These are phyloP conservation scores for Entomobrya proxima DNA, from an alignment of 2,888 invertebrate species.

Conservation along the genomic window DNA sequence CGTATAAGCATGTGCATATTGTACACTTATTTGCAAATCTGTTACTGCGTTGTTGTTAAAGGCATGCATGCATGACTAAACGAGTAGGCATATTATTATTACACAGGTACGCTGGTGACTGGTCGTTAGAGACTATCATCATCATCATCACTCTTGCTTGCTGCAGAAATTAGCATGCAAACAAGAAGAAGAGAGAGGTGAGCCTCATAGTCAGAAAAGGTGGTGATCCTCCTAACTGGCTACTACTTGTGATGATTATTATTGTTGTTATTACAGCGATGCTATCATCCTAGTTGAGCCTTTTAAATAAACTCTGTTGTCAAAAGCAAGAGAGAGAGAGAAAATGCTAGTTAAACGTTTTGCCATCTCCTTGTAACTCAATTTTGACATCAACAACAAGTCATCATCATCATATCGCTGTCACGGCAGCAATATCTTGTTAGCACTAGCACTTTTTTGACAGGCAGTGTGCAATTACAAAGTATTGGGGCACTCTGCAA, in stretches of 20 bases:
- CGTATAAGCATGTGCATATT: neutral
- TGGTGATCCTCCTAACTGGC: slow-evolving; percentile 5
- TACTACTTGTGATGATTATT: slow-evolving; percentile 22
- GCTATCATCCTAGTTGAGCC: neutral
- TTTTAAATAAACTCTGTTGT: neutral
- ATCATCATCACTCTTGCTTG: neutral
- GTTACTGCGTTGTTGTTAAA: neutral
- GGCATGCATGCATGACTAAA: neutral
- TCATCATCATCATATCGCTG: slow-evolving; percentile 4
- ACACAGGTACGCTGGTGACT: too few species aligned
- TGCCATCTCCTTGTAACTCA: slow-evolving; percentile 3
- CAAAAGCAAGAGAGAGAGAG: neutral
- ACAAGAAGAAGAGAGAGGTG: slow-evolving; percentile 3
- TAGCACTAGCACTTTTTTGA: neutral
- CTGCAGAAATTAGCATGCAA: slow-evolving; percentile 38
- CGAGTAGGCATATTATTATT: neutral
- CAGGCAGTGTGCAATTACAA: neutral
- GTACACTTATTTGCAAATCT: too few species aligned
- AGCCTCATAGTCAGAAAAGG: slow-evolving; percentile 11
- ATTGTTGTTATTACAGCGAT: neutral
- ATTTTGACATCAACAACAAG: slow-evolving; percentile 24
- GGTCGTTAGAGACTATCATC: neutral
- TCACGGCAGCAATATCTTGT: slow-evolving; percentile 23
- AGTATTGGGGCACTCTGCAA: slow-evolving; percentile 9
- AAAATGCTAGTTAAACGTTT: neutral